Evolutionary conservation across 1,140 invertebrate genomes (phyloP).

Genomic region (Hermatobates lingyangjiaoensis): DNA sequence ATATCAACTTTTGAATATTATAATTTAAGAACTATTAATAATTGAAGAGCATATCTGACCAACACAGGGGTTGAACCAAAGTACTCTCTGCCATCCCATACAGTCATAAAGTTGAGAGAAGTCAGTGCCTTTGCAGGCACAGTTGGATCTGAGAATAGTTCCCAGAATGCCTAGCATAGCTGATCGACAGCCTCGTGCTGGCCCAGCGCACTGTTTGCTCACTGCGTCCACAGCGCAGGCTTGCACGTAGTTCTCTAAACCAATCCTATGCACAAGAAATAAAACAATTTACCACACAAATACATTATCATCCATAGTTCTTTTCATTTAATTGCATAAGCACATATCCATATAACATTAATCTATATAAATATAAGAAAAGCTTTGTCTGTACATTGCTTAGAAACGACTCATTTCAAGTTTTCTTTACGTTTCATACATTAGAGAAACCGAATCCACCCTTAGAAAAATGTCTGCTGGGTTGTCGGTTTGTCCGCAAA

Average conservation of each 20-base stretch:
- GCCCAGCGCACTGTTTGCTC: conserved; percentile 73
- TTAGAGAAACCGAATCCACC: too few species aligned
- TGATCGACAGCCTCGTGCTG: conserved; percentile 51
- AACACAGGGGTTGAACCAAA: conserved; percentile 81
- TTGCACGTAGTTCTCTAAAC: conserved; percentile 71
- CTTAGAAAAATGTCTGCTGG: too few species aligned
- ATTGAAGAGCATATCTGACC: conserved; percentile 36
- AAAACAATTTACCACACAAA: too few species aligned
- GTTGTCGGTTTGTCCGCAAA: too few species aligned
- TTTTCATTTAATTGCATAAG: too few species aligned
- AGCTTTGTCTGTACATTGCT: too few species aligned
- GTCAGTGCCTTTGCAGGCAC: conserved; percentile 67
- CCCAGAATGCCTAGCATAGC: conserved; percentile 71
- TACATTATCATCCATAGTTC: conserved; percentile 1
- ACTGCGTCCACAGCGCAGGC: conserved; percentile 74
- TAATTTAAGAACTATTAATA: too few species aligned
- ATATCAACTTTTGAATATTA: too few species aligned
- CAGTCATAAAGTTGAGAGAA: conserved; percentile 65
- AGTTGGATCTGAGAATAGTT: conserved; percentile 60
- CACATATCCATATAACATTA: too few species aligned
- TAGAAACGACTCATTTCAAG: too few species aligned
- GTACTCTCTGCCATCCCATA: conserved; percentile 69
- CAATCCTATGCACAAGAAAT: conserved; percentile 45
- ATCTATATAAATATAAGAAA: too few species aligned
- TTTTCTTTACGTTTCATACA: too few species aligned